phyloP scores from a whole-genome alignment of 2,113 vertebrate genomes.

The Chrysochloris asiatica region DNA sequence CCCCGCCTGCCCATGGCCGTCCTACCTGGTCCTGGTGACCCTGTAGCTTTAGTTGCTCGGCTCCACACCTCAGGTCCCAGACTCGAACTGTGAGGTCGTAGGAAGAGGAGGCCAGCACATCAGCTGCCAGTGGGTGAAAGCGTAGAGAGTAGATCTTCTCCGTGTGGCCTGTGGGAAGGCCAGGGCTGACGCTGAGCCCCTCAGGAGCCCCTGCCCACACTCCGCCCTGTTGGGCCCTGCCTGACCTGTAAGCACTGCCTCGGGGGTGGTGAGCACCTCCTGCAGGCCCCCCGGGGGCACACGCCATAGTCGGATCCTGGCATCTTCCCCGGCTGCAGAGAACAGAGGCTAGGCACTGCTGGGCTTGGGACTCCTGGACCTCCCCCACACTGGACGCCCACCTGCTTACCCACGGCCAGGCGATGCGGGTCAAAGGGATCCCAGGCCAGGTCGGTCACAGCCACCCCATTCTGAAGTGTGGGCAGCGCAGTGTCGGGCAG shows the following conservation, averaged over 20 bases:
- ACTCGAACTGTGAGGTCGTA: constrained; percentile 93
- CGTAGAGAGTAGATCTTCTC: constrained; percentile 97
- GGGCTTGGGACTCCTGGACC: not conserved
- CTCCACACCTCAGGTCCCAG: constrained; percentile 87
- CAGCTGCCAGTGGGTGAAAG: constrained; percentile 91
- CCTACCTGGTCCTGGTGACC: constrained; percentile 95
- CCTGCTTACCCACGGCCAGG: constrained; percentile 91
- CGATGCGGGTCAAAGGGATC: constrained; percentile 91
- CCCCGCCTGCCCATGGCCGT: not conserved
- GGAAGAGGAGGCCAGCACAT: constrained; percentile 94
- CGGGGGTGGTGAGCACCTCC: constrained; percentile 88
- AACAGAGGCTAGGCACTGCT: not conserved
- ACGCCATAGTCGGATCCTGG: constrained; percentile 94
- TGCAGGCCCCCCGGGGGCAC: constrained; percentile 89
- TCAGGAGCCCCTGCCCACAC: not conserved
- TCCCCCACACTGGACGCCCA: not conserved
- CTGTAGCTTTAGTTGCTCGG: constrained; percentile 85
- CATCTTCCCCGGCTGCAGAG: constrained; percentile 91
- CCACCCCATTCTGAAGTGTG: constrained; percentile 92
- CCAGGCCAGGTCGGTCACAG: constrained; percentile 92
- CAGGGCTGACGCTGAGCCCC: not conserved
- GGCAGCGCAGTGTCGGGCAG: constrained; percentile 88
- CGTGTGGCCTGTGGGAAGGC: constrained; percentile 87
- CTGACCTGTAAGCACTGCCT: constrained; percentile 91
- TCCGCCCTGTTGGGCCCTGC: too few relatives aligned